phyloP scores from a whole-genome alignment of 2,113 vertebrate genomes.

The Perca flavescens region DNA sequence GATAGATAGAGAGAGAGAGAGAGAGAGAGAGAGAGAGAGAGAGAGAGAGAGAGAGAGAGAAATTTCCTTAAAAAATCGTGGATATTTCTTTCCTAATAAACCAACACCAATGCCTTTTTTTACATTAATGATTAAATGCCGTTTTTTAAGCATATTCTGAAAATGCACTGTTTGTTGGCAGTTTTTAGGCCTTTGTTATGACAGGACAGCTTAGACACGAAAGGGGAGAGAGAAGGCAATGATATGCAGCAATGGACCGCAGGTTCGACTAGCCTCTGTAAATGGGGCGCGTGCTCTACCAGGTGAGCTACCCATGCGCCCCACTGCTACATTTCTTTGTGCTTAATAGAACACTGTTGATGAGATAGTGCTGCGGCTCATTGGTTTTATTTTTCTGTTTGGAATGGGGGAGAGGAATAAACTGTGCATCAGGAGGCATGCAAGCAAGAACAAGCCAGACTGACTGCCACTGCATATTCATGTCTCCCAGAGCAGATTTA shows the following conservation, averaged over 20 bases:
- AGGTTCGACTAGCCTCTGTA: no score
- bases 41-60: constrained; percentile 17
- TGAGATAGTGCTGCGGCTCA: constrained; percentile 75
- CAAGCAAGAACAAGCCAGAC: constrained; percentile 74
- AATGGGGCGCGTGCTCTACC: no score
- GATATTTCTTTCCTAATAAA: constrained; percentile 8
- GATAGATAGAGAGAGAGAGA: constrained; percentile 18
- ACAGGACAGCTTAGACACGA: no score
- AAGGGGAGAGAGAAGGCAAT: no score
- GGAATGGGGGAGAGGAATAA: constrained; percentile 66
- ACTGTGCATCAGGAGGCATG: constrained; percentile 73
- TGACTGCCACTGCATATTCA: constrained; percentile 86
- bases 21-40: constrained; percentile 13
- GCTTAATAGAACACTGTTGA: constrained; percentile 69
- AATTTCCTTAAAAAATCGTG: no score
- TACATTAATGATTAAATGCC: constrained; percentile 36
- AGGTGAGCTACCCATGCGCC: no score
- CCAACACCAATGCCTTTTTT: constrained; percentile 1
- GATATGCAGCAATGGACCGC: no score
- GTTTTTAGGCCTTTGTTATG: no score
- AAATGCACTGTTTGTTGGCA: constrained; percentile 28
- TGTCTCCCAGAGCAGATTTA: constrained; percentile 87
- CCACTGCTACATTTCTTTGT: constrained; percentile 48
- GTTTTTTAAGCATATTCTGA: constrained; percentile 52
- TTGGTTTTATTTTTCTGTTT: constrained; percentile 82